Conservation (phyloP, 2,888 invertebrate species). For the Spatulosminthurus flaviceps region DNA sequence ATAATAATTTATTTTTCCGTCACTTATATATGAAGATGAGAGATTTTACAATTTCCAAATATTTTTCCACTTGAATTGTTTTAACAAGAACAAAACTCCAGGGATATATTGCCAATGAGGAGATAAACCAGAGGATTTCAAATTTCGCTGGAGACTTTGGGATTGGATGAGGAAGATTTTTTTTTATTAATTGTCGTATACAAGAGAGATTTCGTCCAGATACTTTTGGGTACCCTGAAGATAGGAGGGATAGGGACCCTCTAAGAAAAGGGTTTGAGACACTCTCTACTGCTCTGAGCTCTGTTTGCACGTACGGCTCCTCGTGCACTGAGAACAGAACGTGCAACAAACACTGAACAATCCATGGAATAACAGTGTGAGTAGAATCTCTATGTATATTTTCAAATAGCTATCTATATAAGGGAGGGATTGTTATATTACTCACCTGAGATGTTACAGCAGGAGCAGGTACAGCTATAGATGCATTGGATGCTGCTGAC, state of each 20-base stretch:
- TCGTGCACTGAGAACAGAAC: slow-evolving; percentile 38
- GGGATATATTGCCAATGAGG: no score
- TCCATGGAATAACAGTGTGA: slow-evolving; percentile 28
- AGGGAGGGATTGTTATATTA: background rate
- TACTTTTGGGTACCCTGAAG: slow-evolving; percentile 24
- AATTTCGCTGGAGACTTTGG: slow-evolving; percentile 19
- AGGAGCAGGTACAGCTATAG: background rate
- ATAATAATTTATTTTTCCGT: background rate
- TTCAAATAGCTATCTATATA: background rate
- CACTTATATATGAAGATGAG: background rate
- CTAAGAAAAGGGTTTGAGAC: slow-evolving; percentile 19
- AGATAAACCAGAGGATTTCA: background rate
- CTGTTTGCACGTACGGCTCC: slow-evolving; percentile 42
- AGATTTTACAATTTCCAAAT: background rate
- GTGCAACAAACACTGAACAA: slow-evolving; percentile 42
- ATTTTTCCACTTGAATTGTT: background rate
- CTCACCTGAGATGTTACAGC: background rate
- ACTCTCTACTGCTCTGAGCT: slow-evolving; percentile 25
- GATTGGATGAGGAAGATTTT: slow-evolving; percentile 25
- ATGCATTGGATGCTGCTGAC: background rate
- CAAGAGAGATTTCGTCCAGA: background rate
- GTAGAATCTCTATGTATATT: background rate
- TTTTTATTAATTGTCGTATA: background rate
- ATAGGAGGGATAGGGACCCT: slow-evolving; percentile 26
- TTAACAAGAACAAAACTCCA: no score